Evolutionary conservation across 2,113 vertebrate genomes (phyloP).

Genomic region (Alligator sinensis): DNA sequence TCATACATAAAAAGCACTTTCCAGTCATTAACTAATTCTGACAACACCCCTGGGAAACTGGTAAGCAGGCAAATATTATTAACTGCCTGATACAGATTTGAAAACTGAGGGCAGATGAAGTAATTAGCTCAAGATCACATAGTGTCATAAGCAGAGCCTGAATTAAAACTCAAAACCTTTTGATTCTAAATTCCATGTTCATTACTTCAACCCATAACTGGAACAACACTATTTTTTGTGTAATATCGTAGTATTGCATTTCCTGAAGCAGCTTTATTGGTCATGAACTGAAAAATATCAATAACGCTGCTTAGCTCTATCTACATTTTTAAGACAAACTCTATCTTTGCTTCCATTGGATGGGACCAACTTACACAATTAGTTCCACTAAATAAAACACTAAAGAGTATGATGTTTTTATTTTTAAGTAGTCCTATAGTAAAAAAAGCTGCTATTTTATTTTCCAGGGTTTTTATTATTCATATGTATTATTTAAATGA

Average conservation of each 20-base stretch:
- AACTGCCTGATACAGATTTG: not conserved
- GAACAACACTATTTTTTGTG: not conserved
- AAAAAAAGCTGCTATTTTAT: not conserved
- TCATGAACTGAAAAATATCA: not conserved
- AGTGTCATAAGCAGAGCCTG: not conserved
- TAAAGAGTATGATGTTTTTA: constrained; percentile 13
- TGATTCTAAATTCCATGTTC: not conserved
- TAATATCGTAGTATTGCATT: not conserved
- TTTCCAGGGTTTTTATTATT: constrained; percentile 50
- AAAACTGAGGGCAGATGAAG: not conserved
- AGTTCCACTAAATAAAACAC: constrained; percentile 27
- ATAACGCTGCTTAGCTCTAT: not conserved
- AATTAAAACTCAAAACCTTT: not conserved
- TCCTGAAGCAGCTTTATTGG: not conserved
- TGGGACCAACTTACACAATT: constrained; percentile 17
- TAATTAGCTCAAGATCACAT: not conserved
- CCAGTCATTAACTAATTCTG: not conserved
- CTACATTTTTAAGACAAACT: constrained; percentile 30
- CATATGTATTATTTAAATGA: too few species aligned
- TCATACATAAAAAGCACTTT: not conserved
- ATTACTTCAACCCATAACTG: not conserved
- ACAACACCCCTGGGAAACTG: not conserved
- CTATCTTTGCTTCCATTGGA: not conserved
- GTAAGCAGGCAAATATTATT: not conserved
- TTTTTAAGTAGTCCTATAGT: constrained; percentile 26